phyloP scores from a whole-genome alignment of 2,888 invertebrate genomes.

The Acleris holmiana region DNA sequence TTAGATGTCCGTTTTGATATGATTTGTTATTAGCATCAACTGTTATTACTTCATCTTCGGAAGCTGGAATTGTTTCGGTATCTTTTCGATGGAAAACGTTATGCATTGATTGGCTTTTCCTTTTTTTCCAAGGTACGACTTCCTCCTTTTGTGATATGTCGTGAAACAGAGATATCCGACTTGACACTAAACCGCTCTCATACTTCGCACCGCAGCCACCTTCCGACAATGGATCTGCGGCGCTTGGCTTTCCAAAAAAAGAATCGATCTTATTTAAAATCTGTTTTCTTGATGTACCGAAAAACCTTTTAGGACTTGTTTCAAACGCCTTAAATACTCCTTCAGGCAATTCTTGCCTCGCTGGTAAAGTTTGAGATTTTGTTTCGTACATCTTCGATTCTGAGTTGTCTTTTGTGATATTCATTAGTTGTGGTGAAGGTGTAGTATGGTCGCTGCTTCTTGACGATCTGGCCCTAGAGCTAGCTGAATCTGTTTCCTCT shows the following conservation, averaged over 20 bases:
- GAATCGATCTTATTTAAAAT: conserved; percentile 77
- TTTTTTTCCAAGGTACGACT: conserved; percentile 51
- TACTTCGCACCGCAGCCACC: conserved; percentile 54
- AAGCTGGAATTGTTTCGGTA: conserved; percentile 44
- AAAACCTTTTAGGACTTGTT: conserved; percentile 79
- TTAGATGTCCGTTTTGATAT: conserved; percentile 5
- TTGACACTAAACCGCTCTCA: conserved; percentile 77
- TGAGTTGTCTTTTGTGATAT: conserved; percentile 36
- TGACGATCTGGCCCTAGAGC: conserved; percentile 46
- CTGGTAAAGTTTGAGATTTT: conserved; percentile 42
- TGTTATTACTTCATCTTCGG: conserved; percentile 39
- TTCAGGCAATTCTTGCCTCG: conserved; percentile 74
- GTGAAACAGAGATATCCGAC: conserved; percentile 77
- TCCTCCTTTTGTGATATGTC: conserved; percentile 72
- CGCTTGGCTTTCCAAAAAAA: conserved; percentile 67
- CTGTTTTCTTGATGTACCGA: conserved; percentile 76
- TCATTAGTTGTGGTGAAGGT: conserved; percentile 35
- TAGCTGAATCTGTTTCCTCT: conserved; percentile 45
- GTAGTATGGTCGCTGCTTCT: conserved; percentile 36
- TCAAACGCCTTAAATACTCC: conserved; percentile 80
- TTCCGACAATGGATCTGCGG: conserved; percentile 51
- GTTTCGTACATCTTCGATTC: conserved; percentile 36
- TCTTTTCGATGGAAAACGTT: conserved; percentile 60
- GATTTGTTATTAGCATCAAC: conserved; percentile 14
- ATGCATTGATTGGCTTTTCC: conserved; percentile 65